Base-by-base conservation (phyloP, 1,140 invertebrate species). In the Palaemon carinicauda region DNA sequence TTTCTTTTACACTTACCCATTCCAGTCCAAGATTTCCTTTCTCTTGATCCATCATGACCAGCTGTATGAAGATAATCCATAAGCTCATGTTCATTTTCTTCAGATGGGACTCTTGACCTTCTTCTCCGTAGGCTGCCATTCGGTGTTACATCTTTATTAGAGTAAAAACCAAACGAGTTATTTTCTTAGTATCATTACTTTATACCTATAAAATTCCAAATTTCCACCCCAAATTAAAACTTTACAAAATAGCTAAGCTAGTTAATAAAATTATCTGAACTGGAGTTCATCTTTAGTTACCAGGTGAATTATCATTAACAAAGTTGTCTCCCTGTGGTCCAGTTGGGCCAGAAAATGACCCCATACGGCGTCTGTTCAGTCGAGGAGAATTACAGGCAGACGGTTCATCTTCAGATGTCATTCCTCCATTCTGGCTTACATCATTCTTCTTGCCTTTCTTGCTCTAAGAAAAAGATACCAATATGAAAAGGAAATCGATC, bases 11-110 rank as follows among this genome's bases (percentile, higher is more conserved):
- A 95, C 94, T 86, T 96, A 92, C 85, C 85, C 24, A 87, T 60
- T 91, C 96, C 96, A 31, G 95, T 96, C 94, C 96, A 97, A 15
- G 96, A 96, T 91, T 96, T 96, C 71, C 96, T 92, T 90, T 97
- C 96, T n/a, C 95, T 91, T n/a, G 90, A 91, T 80, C 94, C 94
- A 73, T 95, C 94, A 80, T 95, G 94, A 1, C 95, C 95, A 3
- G 95, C 95, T 0, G 94, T 94, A 71, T 96, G 92, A 31, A 98
- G 92, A 90, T 97, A 98, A 90, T 97, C 96, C 94, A 98, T 95
- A 0, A 98, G 91, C 79, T 94, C 95, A 94, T 94, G 79, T 88
- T 97, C 96, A 90, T 97, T 96, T 90, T 96, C 96, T 90, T 96
- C 95, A 19, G 95, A 95, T 0, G 96, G 94, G 51, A 96, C 94